A percentile compares a stretch with the other conserved stretches of the same genome.
phyloP scores from a whole-genome alignment of 1,140 invertebrate genomes.

The Cephus cinctus region DNA sequence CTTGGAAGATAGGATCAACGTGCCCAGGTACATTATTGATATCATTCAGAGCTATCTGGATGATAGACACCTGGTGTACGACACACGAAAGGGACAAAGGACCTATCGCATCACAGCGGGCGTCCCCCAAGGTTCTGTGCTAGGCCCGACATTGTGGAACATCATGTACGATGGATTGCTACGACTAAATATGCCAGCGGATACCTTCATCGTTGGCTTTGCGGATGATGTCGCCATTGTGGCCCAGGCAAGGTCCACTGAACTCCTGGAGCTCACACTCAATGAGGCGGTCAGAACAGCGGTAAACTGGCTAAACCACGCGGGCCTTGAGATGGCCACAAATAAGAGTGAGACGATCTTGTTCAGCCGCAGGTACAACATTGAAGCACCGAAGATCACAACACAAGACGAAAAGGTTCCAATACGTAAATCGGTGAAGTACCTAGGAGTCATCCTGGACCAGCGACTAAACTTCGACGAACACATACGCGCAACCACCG shows the following conservation, averaged over 20 bases:
- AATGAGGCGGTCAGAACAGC: not conserved
- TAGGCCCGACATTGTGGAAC: conserved; percentile 35
- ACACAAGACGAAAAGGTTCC: not conserved
- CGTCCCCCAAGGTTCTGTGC: conserved; percentile 33
- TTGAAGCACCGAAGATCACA: not conserved
- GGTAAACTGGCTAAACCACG: not conserved
- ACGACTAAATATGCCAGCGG: conserved; percentile 15
- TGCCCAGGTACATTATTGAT: conserved; percentile 1
- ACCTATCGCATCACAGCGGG: conserved; percentile 12
- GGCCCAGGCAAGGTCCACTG: conserved; percentile 3
- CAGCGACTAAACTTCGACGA: not conserved
- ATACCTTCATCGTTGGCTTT: conserved; percentile 16
- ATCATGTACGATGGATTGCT: conserved; percentile 27
- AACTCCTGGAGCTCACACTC: conserved; percentile 1
- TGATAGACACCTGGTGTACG: conserved; percentile 3
- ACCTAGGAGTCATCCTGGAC: not conserved
- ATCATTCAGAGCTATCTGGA: conserved; percentile 12
- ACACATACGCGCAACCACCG: not conserved
- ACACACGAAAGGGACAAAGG: not conserved
- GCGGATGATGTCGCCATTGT: conserved; percentile 28
- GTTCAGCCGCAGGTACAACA: conserved; percentile 1
- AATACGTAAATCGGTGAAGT: not conserved
- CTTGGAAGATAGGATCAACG: not conserved
- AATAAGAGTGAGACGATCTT: conserved; percentile 18
- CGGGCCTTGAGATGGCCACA: conserved; percentile 6